Evolutionary conservation across 1,140 invertebrate genomes (phyloP).

Genomic region (Alviniconcha marisindica): DNA sequence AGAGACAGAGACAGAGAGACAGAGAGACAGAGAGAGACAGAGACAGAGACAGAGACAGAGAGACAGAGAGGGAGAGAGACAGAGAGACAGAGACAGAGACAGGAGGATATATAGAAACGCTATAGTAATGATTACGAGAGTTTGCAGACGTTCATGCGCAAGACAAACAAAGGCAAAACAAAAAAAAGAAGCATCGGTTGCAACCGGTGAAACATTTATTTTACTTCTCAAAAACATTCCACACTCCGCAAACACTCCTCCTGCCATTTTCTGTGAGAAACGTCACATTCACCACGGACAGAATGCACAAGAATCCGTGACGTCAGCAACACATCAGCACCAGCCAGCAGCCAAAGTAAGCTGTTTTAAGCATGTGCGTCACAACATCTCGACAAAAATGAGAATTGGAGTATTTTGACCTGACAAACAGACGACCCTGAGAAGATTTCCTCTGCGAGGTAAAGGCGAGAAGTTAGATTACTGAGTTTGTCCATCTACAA

Average conservation of each 20-base stretch:
- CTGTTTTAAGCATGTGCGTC: slow-evolving; percentile 42
- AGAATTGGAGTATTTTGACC: not conserved
- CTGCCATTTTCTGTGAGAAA: slow-evolving; percentile 30
- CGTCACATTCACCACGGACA: slow-evolving; percentile 37
- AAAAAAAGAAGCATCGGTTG: not conserved
- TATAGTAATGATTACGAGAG: no score
- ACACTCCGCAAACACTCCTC: not conserved
- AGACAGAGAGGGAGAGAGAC: not conserved
- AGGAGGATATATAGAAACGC: not conserved
- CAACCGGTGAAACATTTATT: not conserved
- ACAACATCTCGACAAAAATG: slow-evolving; percentile 32
- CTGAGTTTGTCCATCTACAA: no score
- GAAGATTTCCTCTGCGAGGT: no score
- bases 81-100: not conserved
- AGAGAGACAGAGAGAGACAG: not conserved
- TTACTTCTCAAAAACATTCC: not conserved
- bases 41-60: not conserved
- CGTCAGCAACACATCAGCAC: slow-evolving; percentile 38
- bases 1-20: not conserved
- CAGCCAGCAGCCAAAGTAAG: slow-evolving; percentile 25
- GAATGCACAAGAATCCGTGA: slow-evolving; percentile 47
- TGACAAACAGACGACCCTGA: not conserved
- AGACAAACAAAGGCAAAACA: not conserved
- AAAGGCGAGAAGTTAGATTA: no score
- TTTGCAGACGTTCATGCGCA: no score